These are phyloP conservation scores for Dryobota labecula DNA, from an alignment of 2,888 invertebrate genomes.

Conservation along the genomic window DNA sequence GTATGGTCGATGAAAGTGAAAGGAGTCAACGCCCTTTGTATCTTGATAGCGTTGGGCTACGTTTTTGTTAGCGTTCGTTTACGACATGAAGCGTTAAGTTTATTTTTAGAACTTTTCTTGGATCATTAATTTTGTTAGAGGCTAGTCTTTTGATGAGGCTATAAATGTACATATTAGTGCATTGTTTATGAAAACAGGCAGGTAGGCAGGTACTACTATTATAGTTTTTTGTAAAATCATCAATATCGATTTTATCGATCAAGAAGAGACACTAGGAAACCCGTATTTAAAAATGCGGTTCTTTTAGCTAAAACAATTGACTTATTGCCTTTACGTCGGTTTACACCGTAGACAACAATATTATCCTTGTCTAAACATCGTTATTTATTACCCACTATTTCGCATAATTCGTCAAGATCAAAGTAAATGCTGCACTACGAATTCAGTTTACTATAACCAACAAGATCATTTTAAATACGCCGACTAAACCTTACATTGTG, in stretches of 20 bases:
- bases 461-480: background rate
- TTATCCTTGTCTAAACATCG: background rate
- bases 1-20: constrained; percentile 48
- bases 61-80: constrained; percentile 31
- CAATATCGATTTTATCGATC: background rate
- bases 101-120: constrained; percentile 19
- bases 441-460: constrained; percentile 35
- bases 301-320: background rate
- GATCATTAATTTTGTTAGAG: constrained; percentile 1
- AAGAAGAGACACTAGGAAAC: background rate
- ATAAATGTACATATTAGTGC: no score
- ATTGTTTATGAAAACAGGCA: no score
- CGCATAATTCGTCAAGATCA: constrained; percentile 1
- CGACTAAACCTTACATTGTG: background rate
- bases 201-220: background rate
- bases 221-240: background rate
- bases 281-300: background rate
- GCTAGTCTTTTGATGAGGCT: background rate
- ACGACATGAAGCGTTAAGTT: constrained; percentile 6
- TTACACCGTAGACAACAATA: background rate
- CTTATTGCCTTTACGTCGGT: background rate
- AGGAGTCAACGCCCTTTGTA: constrained; percentile 49
- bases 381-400: background rate
- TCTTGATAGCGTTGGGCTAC: constrained; percentile 30
- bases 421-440: background rate